These are phyloP conservation scores for Drosophila cracens DNA, from an alignment of 2,888 invertebrate genomes.

Conservation along the genomic window DNA sequence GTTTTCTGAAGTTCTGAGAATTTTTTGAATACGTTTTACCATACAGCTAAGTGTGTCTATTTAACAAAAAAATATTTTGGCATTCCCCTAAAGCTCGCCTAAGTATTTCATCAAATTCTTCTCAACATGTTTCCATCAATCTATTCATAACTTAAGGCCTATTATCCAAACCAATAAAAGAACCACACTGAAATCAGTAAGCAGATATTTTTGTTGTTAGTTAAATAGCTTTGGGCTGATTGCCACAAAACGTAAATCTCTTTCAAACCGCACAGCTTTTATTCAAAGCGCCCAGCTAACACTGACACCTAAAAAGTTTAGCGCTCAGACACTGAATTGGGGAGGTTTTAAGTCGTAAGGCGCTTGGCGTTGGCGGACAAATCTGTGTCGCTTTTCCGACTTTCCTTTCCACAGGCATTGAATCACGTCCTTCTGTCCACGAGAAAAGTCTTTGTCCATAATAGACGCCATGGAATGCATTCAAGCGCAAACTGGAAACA, in stretches of 20 bases:
- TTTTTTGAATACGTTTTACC: background rate
- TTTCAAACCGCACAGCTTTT: conserved; percentile 55
- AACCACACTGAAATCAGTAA: conserved; percentile 21
- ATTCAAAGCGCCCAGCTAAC: conserved; percentile 51
- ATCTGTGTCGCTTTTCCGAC: conserved; percentile 32
- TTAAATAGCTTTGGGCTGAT: conserved; percentile 55
- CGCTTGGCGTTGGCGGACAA: conserved; percentile 13
- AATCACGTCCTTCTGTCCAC: conserved; percentile 25
- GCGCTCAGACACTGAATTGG: conserved; percentile 35
- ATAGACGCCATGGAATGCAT: conserved; percentile 47
- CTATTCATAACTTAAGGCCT: conserved; percentile 3
- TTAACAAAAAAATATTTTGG: background rate
- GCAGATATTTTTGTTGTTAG: conserved; percentile 43
- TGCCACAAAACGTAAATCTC: conserved; percentile 55
- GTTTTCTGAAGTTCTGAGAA: background rate
- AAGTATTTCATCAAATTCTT: background rate
- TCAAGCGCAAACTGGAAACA: conserved; percentile 25
- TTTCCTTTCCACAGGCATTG: conserved; percentile 41
- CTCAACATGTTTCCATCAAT: background rate
- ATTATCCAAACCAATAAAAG: conserved; percentile 1
- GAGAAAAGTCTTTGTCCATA: conserved; percentile 33
- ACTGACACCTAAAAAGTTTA: conserved; percentile 62
- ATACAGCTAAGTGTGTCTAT: background rate
- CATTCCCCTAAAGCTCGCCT: background rate
- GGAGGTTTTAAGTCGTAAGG: conserved; percentile 29